phyloP scores from a whole-genome alignment of 2,797 vertebrate species.

The Anableps anableps region DNA sequence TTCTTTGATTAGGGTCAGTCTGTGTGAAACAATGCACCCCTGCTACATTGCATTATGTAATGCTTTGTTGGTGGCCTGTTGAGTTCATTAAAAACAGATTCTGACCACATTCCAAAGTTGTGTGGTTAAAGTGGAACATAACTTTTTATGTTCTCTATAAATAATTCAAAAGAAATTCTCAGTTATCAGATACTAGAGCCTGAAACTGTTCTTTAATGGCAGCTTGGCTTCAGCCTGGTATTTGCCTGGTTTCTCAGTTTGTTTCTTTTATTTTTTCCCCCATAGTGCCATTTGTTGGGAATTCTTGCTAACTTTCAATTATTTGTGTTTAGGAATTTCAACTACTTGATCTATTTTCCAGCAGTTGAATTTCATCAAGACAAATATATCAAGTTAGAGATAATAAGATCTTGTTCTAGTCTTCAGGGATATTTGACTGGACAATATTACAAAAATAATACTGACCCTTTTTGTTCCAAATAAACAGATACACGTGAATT shows the following conservation, averaged over 20 bases:
- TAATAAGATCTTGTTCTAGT: background rate
- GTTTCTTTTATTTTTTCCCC: slow-evolving; percentile 43
- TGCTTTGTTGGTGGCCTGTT: slow-evolving; percentile 23
- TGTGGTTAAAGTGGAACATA: slow-evolving; percentile 48
- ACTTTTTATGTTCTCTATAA: slow-evolving; percentile 46
- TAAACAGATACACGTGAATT: background rate
- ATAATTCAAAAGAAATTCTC: slow-evolving; percentile 54
- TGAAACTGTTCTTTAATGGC: slow-evolving; percentile 60
- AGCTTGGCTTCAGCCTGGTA: slow-evolving; percentile 49
- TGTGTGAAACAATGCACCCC: slow-evolving; percentile 15
- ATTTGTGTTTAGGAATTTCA: background rate
- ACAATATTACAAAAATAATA: background rate
- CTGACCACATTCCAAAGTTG: slow-evolving; percentile 13
- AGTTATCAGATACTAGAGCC: slow-evolving; percentile 57
- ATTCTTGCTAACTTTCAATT: slow-evolving; percentile 21
- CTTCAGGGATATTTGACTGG: background rate
- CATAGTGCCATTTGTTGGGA: slow-evolving; percentile 7
- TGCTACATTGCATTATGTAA: background rate
- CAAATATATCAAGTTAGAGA: background rate
- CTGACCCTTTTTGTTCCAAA: background rate
- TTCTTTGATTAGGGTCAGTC: slow-evolving; percentile 20
- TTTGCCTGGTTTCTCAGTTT: slow-evolving; percentile 42
- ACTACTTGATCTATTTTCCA: background rate
- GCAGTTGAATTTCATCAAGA: background rate
- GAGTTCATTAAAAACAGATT: slow-evolving; percentile 22